Percentiles rank a stretch among this genome's conserved stretches.
These are phyloP conservation scores for Zaprionus vittiger DNA, from an alignment of 1,140 invertebrate species.

Conservation along the genomic window DNA sequence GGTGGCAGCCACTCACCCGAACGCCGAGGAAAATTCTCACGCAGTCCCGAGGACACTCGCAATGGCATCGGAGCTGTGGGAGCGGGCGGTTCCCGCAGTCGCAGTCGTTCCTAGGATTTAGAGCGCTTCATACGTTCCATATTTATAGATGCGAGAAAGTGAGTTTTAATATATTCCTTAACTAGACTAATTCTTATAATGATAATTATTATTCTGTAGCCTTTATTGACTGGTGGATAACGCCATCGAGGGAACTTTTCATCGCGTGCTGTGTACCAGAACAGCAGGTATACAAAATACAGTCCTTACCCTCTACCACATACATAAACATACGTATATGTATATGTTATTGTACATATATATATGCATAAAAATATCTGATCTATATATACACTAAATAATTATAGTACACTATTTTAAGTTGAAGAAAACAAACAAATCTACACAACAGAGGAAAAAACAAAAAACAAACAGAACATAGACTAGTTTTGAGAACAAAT, in stretches of 20 bases:
- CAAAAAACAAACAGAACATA: constrained; percentile 18
- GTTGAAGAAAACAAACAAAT: constrained; percentile 57
- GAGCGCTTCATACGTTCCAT: constrained; percentile 61
- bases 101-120: constrained; percentile 68
- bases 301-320: constrained; percentile 63
- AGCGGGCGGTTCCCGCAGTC: constrained; percentile 66
- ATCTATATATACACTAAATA: constrained; percentile 42
- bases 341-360: constrained; percentile 12
- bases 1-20: constrained; percentile 68
- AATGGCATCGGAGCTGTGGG: constrained; percentile 60
- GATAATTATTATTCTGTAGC: constrained; percentile 19
- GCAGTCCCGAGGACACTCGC: constrained; percentile 77
- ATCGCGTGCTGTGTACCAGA: constrained; percentile 77
- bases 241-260: constrained; percentile 33
- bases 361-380: constrained; percentile 12
- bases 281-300: constrained; percentile 75
- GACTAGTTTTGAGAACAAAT: constrained; percentile 13
- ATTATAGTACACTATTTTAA: constrained; percentile 77
- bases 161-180: background rate
- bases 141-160: constrained; percentile 53
- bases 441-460: constrained; percentile 40
- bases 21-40: constrained; percentile 76
- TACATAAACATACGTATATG: constrained; percentile 19
- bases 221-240: constrained; percentile 53
- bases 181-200: background rate